A percentile compares a stretch with the other conserved stretches of the same genome.
phyloP scores from a whole-genome alignment of 2,888 invertebrate species.

The Microdon myrmicae region DNA sequence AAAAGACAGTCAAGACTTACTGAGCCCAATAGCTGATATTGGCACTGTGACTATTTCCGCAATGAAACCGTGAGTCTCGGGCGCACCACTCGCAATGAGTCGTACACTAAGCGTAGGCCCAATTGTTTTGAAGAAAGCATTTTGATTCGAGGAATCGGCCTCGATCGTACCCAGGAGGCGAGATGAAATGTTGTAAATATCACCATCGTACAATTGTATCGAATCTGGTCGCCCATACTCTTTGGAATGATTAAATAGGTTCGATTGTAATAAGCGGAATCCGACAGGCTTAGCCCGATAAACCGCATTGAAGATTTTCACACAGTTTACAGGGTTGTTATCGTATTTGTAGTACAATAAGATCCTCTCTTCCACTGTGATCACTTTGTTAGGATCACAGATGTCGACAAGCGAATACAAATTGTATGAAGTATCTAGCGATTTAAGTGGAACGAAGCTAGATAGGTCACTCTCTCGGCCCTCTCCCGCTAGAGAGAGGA shows the following conservation, averaged over 20 bases:
- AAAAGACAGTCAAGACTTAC: conserved; percentile 70
- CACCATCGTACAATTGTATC: conserved; percentile 90
- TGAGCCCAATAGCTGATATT: conserved; percentile 88
- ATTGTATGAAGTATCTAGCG: conserved; percentile 86
- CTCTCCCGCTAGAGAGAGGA: conserved; percentile 92
- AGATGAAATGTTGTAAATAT: conserved; percentile 87
- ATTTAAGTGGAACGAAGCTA: conserved; percentile 86
- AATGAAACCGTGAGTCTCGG: conserved; percentile 93
- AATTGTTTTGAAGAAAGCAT: conserved; percentile 78
- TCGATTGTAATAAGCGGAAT: conserved; percentile 88
- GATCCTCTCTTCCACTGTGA: conserved; percentile 88
- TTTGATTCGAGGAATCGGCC: conserved; percentile 76
- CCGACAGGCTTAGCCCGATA: conserved; percentile 89
- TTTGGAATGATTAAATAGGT: conserved; percentile 87
- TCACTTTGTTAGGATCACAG: conserved; percentile 93
- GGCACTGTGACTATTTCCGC: conserved; percentile 97
- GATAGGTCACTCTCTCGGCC: conserved; percentile 87
- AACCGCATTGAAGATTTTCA: conserved; percentile 93
- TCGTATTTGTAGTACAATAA: conserved; percentile 97
- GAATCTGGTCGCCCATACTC: conserved; percentile 85
- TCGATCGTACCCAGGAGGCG: conserved; percentile 78
- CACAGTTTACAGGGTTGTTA: conserved; percentile 94
- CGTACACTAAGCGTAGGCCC: conserved; percentile 88
- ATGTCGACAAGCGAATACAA: conserved; percentile 95
- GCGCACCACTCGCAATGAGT: conserved; percentile 94